Evolutionary conservation across 2,888 invertebrate species (phyloP).

Genomic region (Acanthosepion pharaonis): DNA sequence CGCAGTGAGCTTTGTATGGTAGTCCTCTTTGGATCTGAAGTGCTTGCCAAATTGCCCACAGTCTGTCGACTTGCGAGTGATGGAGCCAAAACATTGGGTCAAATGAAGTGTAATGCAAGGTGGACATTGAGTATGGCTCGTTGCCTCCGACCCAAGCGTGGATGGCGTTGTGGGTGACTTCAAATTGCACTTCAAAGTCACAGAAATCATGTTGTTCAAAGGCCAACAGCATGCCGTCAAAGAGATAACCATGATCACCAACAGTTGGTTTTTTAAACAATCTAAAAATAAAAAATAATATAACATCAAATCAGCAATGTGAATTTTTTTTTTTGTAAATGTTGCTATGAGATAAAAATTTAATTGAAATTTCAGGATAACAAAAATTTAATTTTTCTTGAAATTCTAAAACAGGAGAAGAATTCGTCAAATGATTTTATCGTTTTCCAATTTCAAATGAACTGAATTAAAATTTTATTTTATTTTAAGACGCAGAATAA

Average conservation of each 20-base stretch:
- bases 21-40: conserved; percentile 52
- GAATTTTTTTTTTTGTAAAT: no score
- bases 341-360: no score
- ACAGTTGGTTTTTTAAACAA: conserved; percentile 50
- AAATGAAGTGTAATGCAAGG: conserved; percentile 52
- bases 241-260: conserved; percentile 54
- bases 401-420: no score
- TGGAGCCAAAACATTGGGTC: conserved; percentile 51
- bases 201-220: conserved; percentile 56
- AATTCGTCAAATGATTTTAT: no score
- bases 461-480: no score
- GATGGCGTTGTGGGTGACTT: conserved; percentile 53
- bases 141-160: conserved; percentile 51
- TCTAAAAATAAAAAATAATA: neutral
- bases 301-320: neutral
- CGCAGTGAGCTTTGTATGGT: conserved; percentile 56
- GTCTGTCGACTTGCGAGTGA: conserved; percentile 51
- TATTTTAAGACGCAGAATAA: no score
- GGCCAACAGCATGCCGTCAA: conserved; percentile 53
- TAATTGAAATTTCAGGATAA: no score
- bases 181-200: conserved; percentile 57
- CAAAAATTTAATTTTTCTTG: no score
- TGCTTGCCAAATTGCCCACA: conserved; percentile 54
- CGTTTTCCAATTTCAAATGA: no score
- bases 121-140: conserved; percentile 49